phyloP scores from a whole-genome alignment of 2,888 invertebrate genomes.

The Euphydryas editha region DNA sequence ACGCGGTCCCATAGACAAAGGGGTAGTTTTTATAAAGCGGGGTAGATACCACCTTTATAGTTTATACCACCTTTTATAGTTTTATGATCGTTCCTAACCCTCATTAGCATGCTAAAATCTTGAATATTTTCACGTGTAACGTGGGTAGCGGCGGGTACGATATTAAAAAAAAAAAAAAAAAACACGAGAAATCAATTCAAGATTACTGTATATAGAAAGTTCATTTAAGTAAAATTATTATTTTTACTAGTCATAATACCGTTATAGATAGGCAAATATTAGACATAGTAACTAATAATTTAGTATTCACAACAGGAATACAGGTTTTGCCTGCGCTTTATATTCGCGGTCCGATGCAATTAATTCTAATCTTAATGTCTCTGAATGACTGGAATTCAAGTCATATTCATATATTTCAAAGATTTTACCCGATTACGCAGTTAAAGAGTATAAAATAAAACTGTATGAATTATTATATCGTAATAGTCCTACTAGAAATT shows the following conservation, averaged over 20 bases:
- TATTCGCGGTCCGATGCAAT: neutral
- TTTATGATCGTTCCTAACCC: constrained; percentile 63
- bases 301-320: constrained; percentile 8
- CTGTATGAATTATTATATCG: too few species aligned
- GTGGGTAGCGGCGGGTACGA: constrained; percentile 47
- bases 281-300: neutral
- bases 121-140: constrained; percentile 49
- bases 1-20: constrained; percentile 62
- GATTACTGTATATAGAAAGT: too few species aligned
- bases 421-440: neutral
- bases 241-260: constrained; percentile 1
- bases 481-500: too few species aligned
- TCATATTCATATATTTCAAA: neutral
- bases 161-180: too few species aligned
- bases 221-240: constrained; percentile 2
- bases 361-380: constrained; percentile 1
- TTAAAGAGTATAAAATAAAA: neutral
- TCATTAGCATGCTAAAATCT: constrained; percentile 55
- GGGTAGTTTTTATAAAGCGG: constrained; percentile 52
- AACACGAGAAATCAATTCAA: too few species aligned
- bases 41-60: constrained; percentile 41
- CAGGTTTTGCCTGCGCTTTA: neutral
- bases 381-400: neutral
- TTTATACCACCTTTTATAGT: constrained; percentile 56
- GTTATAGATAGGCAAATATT: constrained; percentile 22